Evolutionary conservation across 2,797 vertebrate genomes (phyloP).

Genomic region (Eremophila alpestris): DNA sequence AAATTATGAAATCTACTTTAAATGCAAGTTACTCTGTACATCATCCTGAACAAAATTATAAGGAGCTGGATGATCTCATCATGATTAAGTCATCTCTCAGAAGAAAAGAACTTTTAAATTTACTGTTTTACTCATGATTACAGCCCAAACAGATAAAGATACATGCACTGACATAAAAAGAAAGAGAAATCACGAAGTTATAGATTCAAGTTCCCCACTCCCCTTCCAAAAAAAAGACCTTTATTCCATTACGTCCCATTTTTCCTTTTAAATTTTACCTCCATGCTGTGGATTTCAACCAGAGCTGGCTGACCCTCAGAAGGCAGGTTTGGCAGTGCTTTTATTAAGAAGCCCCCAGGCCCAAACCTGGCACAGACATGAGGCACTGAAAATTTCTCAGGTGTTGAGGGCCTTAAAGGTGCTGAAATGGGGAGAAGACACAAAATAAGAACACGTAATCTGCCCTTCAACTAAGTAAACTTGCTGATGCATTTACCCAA

Average conservation of each 20-base stretch:
- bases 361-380: constrained; percentile 94
- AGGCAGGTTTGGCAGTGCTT: constrained; percentile 91
- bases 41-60: neutral
- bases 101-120: neutral
- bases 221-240: neutral
- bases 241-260: neutral
- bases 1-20: neutral
- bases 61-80: neutral
- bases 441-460: neutral
- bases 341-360: constrained; percentile 91
- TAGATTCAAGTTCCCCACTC: neutral
- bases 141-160: neutral
- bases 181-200: neutral
- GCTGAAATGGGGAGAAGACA: constrained; percentile 55
- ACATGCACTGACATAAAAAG: fast-evolving
- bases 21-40: neutral
- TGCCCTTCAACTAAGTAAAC: neutral
- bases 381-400: constrained; percentile 92
- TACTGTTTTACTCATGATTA: neutral
- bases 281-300: constrained; percentile 93
- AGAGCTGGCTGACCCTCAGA: constrained; percentile 96
- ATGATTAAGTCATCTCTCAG: neutral
- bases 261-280: constrained; percentile 77
- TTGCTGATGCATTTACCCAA: neutral
- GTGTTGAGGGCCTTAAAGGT: constrained; percentile 88